These are phyloP conservation scores for Apus apus DNA, from an alignment of 2,113 vertebrate genomes.

Conservation along the genomic window DNA sequence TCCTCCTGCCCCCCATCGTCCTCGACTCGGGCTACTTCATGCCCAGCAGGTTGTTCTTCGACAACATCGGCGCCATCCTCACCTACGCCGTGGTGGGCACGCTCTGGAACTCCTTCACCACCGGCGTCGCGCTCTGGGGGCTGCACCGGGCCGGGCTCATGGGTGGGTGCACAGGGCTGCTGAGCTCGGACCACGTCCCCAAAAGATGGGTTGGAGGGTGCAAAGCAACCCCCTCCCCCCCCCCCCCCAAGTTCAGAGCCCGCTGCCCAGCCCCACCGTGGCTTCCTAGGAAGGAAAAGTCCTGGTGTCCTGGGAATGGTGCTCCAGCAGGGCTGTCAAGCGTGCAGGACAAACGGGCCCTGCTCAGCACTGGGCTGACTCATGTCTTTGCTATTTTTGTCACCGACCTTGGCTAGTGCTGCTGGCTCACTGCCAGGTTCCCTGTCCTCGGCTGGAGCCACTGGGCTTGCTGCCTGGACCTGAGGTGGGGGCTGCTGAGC, in stretches of 20 bases:
- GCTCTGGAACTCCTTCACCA: slow-evolving; percentile 94
- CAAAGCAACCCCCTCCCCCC: neutral
- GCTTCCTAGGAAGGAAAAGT: neutral
- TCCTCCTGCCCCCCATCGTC: slow-evolving; percentile 94
- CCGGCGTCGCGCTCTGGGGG: slow-evolving; percentile 89
- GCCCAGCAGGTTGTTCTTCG: slow-evolving; percentile 94
- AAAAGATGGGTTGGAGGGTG: neutral
- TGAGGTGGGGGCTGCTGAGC: neutral
- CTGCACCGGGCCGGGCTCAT: slow-evolving; percentile 80
- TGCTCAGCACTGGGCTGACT: slow-evolving; percentile 17
- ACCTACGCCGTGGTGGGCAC: slow-evolving; percentile 93
- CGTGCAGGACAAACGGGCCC: neutral
- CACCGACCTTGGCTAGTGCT: neutral
- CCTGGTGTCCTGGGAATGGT: neutral
- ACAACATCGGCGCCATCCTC: slow-evolving; percentile 95
- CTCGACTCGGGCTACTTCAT: slow-evolving; percentile 96
- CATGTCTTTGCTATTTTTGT: slow-evolving; percentile 47
- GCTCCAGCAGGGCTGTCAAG: neutral
- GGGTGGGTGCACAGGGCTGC: slow-evolving; percentile 68
- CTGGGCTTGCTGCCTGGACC: neutral
- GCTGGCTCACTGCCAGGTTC: neutral
- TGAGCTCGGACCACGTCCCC: neutral
- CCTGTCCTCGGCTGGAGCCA: neutral
- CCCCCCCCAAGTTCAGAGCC: neutral
- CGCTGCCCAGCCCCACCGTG: neutral